Evolutionary conservation across 2,113 vertebrate genomes (phyloP).

Genomic region (Urocynchramus pylzowi): DNA sequence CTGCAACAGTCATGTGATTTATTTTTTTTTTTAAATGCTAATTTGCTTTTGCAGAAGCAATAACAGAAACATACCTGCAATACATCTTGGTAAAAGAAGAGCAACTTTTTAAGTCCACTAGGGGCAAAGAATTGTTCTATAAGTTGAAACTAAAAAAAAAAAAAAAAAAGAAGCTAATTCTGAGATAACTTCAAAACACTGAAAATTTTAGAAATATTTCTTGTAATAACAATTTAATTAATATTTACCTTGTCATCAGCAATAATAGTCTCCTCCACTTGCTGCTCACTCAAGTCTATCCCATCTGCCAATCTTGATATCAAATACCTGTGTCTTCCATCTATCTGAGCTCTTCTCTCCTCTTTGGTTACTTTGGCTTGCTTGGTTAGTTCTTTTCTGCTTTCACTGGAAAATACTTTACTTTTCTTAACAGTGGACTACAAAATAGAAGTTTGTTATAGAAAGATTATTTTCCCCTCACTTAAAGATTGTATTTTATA

Average conservation of each 20-base stretch:
- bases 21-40: neutral
- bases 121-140: constrained; percentile 78
- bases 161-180: neutral
- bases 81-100: constrained; percentile 80
- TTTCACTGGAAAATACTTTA: constrained; percentile 70
- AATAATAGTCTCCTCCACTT: constrained; percentile 76
- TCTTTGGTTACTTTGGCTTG: constrained; percentile 69
- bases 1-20: neutral
- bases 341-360: constrained; percentile 73
- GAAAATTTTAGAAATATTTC: neutral
- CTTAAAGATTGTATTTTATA: neutral
- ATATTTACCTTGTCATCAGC: constrained; percentile 77
- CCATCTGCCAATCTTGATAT: constrained; percentile 70
- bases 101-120: constrained; percentile 75
- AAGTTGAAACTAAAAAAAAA: constrained; percentile 71
- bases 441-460: neutral
- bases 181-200: neutral
- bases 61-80: constrained; percentile 55
- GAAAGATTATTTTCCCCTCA: neutral
- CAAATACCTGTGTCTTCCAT: constrained; percentile 76
- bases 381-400: constrained; percentile 72
- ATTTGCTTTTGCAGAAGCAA: neutral
- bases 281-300: constrained; percentile 58
- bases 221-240: neutral
- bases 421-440: constrained; percentile 70